Base-by-base conservation (phyloP, 2,888 invertebrate species). In the Macrophya annulata region DNA sequence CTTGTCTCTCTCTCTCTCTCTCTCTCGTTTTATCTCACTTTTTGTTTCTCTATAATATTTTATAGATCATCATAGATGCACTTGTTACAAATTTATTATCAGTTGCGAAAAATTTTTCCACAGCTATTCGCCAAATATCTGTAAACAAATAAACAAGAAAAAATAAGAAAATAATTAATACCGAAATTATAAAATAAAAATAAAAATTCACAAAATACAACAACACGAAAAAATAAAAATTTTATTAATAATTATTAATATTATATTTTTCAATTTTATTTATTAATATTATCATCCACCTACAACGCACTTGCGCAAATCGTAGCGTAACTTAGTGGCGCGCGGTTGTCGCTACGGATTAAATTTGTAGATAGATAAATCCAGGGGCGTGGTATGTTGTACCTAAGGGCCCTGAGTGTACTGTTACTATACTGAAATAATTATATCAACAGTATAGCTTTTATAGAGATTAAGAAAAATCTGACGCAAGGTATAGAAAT, bases 271-370 rank as follows among this genome's bases (percentile, higher is more conserved):
- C n/a, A n/a, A n/a, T n/a, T n/a, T n/a, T n/a, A n/a, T n/a, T n/a
- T n/a, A n/a, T n/a, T 48, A 48, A 48, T n/a, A 48, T 62, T 43
- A 31, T 4, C 79, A 40, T 81, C n/a, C 68, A 51, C 81, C 62
- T 71, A 68, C 65, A 68, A 83, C 83, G 83, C 83, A 83, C 68
- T 83, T 83, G 83, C 83, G 83, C 71, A 83, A 83, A 83, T 37
- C 68, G 68, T 37, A 37, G 37, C 1, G n/a, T 6, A 68, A 37
- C 68, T 68, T 68, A 1, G 25, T 68, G 68, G 68, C 37, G 37
- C 68, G 37, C 48, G 48, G 15, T 31, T 68, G 15, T 17, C 17
- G 68, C 68, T 37, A 15, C 68, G 68, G 37, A 68, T 37, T 68
- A 68, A 12, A 31, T 25, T 37, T 68, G 17, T 68, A 37, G 31